Percentiles rank a stretch among this genome's conserved stretches.
These are phyloP conservation scores for Antrozous pallidus DNA, from an alignment of 2,797 vertebrate species.

Conservation along the genomic window DNA sequence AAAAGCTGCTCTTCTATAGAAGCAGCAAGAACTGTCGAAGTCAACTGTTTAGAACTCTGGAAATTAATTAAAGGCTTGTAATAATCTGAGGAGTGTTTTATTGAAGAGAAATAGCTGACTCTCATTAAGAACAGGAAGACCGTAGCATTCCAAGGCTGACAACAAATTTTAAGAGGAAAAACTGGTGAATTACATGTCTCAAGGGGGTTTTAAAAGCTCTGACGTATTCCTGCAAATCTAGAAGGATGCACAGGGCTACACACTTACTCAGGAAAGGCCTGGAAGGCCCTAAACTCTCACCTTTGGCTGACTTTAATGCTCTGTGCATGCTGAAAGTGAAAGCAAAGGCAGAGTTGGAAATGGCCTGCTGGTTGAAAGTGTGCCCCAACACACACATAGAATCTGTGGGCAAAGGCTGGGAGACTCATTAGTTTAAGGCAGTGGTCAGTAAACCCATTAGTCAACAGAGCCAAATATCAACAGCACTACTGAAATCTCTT, in stretches of 20 bases:
- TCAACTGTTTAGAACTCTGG: not conserved
- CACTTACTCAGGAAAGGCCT: not conserved
- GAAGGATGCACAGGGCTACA: not conserved
- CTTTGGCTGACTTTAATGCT: not conserved
- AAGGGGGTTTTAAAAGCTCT: not conserved
- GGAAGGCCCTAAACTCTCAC: not conserved
- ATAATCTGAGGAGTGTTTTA: not conserved
- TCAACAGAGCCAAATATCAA: no score
- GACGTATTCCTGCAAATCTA: not conserved
- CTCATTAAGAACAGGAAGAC: not conserved
- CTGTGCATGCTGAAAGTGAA: not conserved
- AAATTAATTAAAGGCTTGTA: not conserved
- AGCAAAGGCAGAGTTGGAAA: not conserved
- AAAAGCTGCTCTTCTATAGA: not conserved
- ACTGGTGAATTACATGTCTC: not conserved
- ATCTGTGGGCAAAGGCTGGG: not conserved
- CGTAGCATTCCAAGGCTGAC: not conserved
- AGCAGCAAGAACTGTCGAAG: not conserved
- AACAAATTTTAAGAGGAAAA: conserved; percentile 1
- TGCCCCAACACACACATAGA: not conserved
- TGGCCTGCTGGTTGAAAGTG: not conserved
- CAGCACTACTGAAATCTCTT: no score
- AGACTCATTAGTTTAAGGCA: not conserved
- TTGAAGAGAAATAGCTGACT: not conserved
- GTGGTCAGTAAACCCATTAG: no score